Evolutionary conservation across 2,888 invertebrate species (phyloP), one percentile per base, ranked within the genome.

Genomic region (Ptilodon capucinus): DNA sequence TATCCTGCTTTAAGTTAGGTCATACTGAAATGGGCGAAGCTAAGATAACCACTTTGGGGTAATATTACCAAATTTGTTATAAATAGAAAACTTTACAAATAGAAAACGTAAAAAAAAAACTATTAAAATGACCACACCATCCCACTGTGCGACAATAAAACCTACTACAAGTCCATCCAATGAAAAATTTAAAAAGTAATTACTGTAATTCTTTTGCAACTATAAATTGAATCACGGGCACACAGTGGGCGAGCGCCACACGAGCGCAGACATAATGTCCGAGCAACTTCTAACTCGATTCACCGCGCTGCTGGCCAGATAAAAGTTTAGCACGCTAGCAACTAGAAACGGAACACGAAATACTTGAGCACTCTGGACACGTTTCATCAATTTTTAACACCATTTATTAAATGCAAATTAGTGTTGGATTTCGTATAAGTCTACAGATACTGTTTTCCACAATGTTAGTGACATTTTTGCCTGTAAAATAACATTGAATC

Each of bases 231-330:
- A 76, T 74, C 69, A 67, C 46, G 44, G 51, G 50, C 43, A 67
- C 63, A 62, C 68, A 64, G 70, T 64, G 70, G 51, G 46, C 50
- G 48, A 43, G 51, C 49, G 60, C 55, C 44, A 54, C 48, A 44
- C 42, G 48, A 51, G 57, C 46, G 60, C 56, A 69, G 68, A 71
- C 72, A 71, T 65, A 67, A 70, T 68, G 73, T 65, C 59, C 59
- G 51, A 56, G 53, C 57, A 76, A 74, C 68, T 78, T 61, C 69
- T 78, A 78, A 79, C 75, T 77, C 71, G 64, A 70, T 78, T 66
- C 64, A 41, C 73, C 64, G 63, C 70, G 68, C 67, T 64, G 62
- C 66, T 64, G 63, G 53, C 57, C 51, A 67, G 65, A 68, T 73
- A 74, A 75, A 77, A 74, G 60, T 77, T 75, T 76, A 75, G 74